Percentiles rank a stretch among this genome's conserved stretches.
These are phyloP conservation scores for Magallana gigas DNA, from an alignment of 1,140 invertebrate genomes.

Conservation along the genomic window DNA sequence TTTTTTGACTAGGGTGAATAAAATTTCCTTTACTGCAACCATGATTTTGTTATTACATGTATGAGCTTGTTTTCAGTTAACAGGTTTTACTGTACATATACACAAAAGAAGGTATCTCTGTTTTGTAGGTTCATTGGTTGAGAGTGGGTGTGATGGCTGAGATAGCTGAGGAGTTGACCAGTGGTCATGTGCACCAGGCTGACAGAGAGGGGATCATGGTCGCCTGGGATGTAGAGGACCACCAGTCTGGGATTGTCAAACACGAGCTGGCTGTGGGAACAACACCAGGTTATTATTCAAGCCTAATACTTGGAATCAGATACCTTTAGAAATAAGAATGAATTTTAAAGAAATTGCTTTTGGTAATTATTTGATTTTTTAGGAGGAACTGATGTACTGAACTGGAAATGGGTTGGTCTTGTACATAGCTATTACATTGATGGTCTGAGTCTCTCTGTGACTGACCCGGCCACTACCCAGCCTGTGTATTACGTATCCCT, in stretches of 20 bases:
- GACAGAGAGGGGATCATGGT: conserved; percentile 62
- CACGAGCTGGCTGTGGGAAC: conserved; percentile 66
- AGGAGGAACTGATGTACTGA: conserved; percentile 48
- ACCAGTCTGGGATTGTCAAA: conserved; percentile 59
- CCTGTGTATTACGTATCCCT: conserved; percentile 68
- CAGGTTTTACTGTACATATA: neutral
- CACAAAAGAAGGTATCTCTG: neutral
- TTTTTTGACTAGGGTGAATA: too few relatives aligned
- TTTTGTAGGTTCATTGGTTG: conserved; percentile 55
- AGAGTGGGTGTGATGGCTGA: conserved; percentile 62
- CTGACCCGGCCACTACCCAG: conserved; percentile 12
- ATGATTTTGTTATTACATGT: too few relatives aligned
- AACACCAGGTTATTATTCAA: conserved; percentile 52
- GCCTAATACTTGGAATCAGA: neutral
- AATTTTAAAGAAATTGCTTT: neutral
- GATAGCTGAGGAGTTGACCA: conserved; percentile 61
- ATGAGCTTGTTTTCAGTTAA: too few relatives aligned
- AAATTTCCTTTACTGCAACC: too few relatives aligned
- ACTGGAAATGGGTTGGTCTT: conserved; percentile 39
- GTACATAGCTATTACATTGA: conserved; percentile 50
- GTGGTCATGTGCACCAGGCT: conserved; percentile 62
- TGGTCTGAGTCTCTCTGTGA: conserved; percentile 47
- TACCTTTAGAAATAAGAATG: neutral
- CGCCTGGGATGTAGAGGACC: conserved; percentile 61
- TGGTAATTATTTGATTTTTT: neutral